These are phyloP conservation scores for Ibidorhyncha struthersii DNA, from an alignment of 2,113 vertebrate genomes.

Conservation along the genomic window DNA sequence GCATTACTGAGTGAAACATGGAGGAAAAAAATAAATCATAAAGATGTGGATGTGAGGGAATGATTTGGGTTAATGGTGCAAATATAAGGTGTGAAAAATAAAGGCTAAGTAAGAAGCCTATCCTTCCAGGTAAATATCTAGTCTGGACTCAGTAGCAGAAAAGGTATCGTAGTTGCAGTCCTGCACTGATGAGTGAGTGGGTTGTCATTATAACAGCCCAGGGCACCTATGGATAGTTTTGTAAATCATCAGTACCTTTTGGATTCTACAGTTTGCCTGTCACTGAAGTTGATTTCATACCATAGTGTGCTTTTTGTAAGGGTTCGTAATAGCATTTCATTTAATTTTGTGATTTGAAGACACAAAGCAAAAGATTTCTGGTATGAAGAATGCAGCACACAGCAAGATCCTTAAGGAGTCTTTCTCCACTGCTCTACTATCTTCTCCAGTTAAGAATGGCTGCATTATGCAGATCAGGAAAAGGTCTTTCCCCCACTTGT, in stretches of 20 bases:
- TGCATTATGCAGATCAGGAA: background rate
- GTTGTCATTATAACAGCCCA: background rate
- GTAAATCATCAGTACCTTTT: background rate
- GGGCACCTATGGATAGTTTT: background rate
- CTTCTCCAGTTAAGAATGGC: background rate
- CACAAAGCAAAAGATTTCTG: background rate
- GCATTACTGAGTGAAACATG: background rate
- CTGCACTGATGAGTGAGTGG: background rate
- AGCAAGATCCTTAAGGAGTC: background rate
- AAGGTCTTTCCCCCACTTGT: background rate
- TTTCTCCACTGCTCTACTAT: background rate
- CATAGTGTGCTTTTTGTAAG: background rate
- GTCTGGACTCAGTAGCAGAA: background rate
- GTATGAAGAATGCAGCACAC: background rate
- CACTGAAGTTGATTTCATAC: background rate
- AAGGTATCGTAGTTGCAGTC: background rate
- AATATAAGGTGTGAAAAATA: background rate
- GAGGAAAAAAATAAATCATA: background rate
- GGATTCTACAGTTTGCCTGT: background rate
- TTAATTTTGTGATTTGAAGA: background rate
- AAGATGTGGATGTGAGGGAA: background rate
- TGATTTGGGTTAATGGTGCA: background rate
- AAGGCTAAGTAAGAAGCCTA: background rate
- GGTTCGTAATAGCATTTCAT: background rate
- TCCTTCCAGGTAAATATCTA: background rate